phyloP scores from a whole-genome alignment of 2,113 vertebrate species.

The Siphamia tubifer region DNA sequence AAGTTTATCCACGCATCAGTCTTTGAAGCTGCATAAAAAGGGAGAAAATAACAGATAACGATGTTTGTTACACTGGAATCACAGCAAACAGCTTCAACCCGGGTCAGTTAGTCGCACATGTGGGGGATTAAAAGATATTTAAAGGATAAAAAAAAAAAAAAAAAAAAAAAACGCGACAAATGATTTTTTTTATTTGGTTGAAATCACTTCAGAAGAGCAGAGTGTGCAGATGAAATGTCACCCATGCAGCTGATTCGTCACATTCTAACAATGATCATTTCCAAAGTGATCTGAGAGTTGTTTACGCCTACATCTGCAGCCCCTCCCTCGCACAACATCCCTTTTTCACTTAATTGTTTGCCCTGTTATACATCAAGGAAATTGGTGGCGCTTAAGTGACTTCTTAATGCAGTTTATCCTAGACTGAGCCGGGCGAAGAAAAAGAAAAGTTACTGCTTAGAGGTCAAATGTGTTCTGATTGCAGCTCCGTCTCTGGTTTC shows the following conservation, averaged over 20 bases:
- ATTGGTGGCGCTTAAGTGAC: neutral
- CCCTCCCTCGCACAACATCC: neutral
- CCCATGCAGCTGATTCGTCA: neutral
- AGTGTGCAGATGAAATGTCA: neutral
- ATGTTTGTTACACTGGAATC: neutral
- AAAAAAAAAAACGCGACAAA: neutral
- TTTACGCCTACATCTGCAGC: neutral
- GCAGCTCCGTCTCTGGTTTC: neutral
- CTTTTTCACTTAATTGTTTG: neutral
- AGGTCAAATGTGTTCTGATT: neutral
- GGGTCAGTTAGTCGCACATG: neutral
- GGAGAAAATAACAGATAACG: conserved; percentile 21
- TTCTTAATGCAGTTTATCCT: neutral
- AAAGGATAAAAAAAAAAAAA: neutral
- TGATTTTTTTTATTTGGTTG: neutral
- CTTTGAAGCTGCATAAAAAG: conserved; percentile 1
- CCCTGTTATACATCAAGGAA: neutral
- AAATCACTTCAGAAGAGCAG: neutral
- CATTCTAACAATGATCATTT: neutral
- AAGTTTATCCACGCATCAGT: neutral
- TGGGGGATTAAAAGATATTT: neutral
- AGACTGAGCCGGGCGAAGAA: neutral
- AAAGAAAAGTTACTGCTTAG: neutral
- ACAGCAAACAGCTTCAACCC: neutral
- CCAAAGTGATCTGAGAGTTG: neutral